Percentiles rank a stretch among this genome's conserved stretches.
Evolutionary conservation across 1,140 invertebrate genomes (phyloP).

Genomic region (Dufourea novaeangliae): DNA sequence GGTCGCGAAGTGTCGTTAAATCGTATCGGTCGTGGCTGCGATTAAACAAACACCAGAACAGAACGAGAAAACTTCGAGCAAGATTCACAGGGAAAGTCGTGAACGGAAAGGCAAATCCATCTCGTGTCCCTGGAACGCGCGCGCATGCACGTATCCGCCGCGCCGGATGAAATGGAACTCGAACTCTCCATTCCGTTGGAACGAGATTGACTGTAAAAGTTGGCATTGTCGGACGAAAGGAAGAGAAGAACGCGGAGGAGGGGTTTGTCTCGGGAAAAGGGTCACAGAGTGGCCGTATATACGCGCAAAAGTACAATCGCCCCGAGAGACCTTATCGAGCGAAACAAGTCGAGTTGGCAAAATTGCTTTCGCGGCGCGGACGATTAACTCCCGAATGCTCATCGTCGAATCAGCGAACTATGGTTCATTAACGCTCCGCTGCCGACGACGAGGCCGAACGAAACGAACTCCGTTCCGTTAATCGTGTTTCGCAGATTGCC

Average conservation of each 20-base stretch:
- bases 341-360: slow-evolving; percentile 48
- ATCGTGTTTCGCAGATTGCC: slow-evolving; percentile 42
- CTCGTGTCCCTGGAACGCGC: background rate
- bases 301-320: slow-evolving; percentile 33
- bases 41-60: background rate
- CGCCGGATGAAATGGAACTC: slow-evolving; percentile 14
- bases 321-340: slow-evolving; percentile 41
- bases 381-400: slow-evolving; percentile 54
- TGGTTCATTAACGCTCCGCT: slow-evolving; percentile 47
- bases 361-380: slow-evolving; percentile 50
- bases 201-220: slow-evolving; percentile 57
- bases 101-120: slow-evolving; percentile 21
- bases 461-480: slow-evolving; percentile 44
- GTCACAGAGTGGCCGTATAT: slow-evolving; percentile 19
- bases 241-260: slow-evolving; percentile 4
- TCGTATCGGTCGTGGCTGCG: background rate
- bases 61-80: background rate
- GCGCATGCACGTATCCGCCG: background rate
- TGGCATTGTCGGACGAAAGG: slow-evolving; percentile 24
- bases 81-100: background rate
- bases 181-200: slow-evolving; percentile 34
- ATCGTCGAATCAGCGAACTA: slow-evolving; percentile 56
- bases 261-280: background rate
- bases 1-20: background rate
- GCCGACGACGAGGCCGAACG: slow-evolving; percentile 14